Conservation (phyloP, 2,888 invertebrate genomes). For the Andrena trimmerana region DNA sequence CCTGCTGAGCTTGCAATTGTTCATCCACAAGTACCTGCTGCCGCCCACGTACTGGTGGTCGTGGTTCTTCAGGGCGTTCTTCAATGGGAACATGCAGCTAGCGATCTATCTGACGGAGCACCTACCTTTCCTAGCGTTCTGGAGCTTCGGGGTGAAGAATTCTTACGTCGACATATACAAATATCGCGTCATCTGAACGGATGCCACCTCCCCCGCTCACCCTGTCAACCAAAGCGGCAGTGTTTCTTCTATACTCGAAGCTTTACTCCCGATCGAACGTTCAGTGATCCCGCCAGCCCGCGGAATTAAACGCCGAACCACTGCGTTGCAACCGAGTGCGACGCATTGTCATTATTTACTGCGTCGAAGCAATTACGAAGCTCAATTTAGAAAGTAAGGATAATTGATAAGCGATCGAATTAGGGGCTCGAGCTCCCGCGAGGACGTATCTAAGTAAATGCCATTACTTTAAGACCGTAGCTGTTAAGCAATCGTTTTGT, state of each 20-base stretch:
- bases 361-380: neutral
- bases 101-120: constrained; percentile 88
- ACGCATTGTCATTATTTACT: neutral
- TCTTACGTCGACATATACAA: constrained; percentile 87
- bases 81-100: constrained; percentile 88
- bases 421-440: constrained; percentile 15
- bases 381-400: constrained; percentile 41
- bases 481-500: neutral
- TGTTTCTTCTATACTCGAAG: neutral
- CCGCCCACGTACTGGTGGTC: constrained; percentile 80
- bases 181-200: constrained; percentile 36
- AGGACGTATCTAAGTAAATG: neutral
- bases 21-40: constrained; percentile 82
- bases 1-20: constrained; percentile 81
- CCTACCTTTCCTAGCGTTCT: constrained; percentile 90
- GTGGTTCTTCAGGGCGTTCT: constrained; percentile 87
- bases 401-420: neutral
- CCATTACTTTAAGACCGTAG: neutral
- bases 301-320: neutral
- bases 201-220: neutral
- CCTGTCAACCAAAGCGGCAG: neutral
- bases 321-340: neutral
- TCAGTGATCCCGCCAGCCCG: neutral
- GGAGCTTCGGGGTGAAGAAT: constrained; percentile 88
- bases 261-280: neutral